Base-by-base conservation (phyloP, 1,140 invertebrate species). In the Leptonema lineaticorne region DNA sequence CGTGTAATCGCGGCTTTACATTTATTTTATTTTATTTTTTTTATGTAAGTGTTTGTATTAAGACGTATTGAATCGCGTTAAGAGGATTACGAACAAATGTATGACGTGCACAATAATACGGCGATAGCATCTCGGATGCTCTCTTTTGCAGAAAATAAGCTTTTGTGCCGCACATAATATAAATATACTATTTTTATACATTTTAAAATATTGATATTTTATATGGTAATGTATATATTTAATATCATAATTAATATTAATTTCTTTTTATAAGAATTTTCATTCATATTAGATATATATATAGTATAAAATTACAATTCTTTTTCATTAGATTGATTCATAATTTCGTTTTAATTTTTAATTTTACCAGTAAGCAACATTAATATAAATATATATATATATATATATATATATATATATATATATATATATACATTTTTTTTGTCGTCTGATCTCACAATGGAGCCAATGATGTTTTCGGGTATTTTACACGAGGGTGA, bases 401-500 rank as follows among this genome's bases (percentile, higher is more conserved):
- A 6, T 6, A 11, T 33, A 6, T 33, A 5, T 33, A 33, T 33
- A 6, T 11, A 33, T 33, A 33, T 33, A 33, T 33, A 6, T 33
- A 33, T 33, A 11, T 33, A 33, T 5, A 11, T 33, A 33, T 33
- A 33, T 33, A 11, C n/a, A n/a, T 2, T 41, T 41, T 11, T 53
- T 53, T 2, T 53, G 57, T 22, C 57, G 6, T 33, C 14, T n/a
- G 9, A 30, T 59, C 33, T 16, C 2, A 64, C 62, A 64, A 64
- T 64, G 62, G 45, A 50, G 1, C 45, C 62, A 50, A 46, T 64
- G 62, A 64, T 64, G 62, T 64, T 64, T 64, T 64, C 45, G 62
- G 62, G 30, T 27, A 50, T 64, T 64, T 64, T 26, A 64, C 62
- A 64, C 18, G 24, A 46, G 30, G 41, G 41, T 50, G 45, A 64